These are phyloP conservation scores for Clusia tigrina DNA, from an alignment of 2,888 invertebrate species.

Conservation along the genomic window DNA sequence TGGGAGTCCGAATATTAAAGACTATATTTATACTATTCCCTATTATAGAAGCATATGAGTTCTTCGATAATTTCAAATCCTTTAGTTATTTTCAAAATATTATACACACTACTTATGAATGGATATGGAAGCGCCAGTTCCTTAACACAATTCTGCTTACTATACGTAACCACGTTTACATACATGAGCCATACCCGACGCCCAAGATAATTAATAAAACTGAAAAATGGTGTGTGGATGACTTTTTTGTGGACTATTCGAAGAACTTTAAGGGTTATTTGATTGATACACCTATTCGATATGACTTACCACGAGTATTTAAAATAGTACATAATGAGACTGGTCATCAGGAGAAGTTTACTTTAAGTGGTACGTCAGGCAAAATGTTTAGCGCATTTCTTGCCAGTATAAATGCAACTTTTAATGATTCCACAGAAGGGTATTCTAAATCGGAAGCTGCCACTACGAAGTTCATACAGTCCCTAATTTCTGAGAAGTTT, in stretches of 20 bases:
- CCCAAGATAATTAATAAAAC: slow-evolving; percentile 43
- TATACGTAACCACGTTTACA: slow-evolving; percentile 41
- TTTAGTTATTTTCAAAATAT: slow-evolving; percentile 26
- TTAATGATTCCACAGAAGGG: slow-evolving; percentile 45
- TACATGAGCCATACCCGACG: slow-evolving; percentile 47
- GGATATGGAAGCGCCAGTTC: slow-evolving; percentile 51
- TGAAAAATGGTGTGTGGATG: slow-evolving; percentile 35
- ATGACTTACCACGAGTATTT: slow-evolving; percentile 54
- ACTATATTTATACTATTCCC: slow-evolving; percentile 52
- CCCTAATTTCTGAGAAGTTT: slow-evolving; percentile 32
- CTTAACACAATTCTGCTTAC: slow-evolving; percentile 46
- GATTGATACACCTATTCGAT: slow-evolving; percentile 42
- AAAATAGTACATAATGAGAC: slow-evolving; percentile 19
- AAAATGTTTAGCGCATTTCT: slow-evolving; percentile 47
- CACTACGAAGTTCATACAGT: slow-evolving; percentile 22
- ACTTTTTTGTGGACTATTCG: slow-evolving; percentile 39
- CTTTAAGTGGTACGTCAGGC: slow-evolving; percentile 46
- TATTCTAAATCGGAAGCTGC: slow-evolving; percentile 19
- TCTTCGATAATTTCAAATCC: slow-evolving; percentile 26
- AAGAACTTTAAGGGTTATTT: slow-evolving; percentile 46
- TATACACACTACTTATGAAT: slow-evolving; percentile 37
- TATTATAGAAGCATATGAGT: slow-evolving; percentile 20
- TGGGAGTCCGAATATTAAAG: slow-evolving; percentile 43
- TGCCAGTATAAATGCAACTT: slow-evolving; percentile 46
- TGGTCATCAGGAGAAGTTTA: slow-evolving; percentile 10